Base-by-base conservation (phyloP, 2,113 vertebrate species). In the Semnornis frantzii region DNA sequence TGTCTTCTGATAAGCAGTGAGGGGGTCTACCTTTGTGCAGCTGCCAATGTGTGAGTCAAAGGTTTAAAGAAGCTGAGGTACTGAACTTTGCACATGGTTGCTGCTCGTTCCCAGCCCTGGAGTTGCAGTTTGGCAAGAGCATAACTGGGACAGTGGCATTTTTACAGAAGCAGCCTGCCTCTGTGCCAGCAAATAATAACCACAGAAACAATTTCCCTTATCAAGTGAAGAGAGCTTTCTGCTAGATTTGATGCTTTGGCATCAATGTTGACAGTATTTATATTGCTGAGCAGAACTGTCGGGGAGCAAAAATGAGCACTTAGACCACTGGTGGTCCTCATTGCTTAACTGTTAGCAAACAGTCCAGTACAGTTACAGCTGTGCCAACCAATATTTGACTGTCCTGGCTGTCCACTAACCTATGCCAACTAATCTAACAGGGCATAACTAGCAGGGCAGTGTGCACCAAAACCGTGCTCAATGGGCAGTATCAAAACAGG, bases 1-100 rank as follows among this genome's bases (percentile, higher is more conserved):
- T 94, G 82, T 55, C 42, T 73, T 92, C 78, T 95, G 93, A 85
- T 92, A 89, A 14, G 55, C 31, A 75, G 65, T n/a, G 81, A 84
- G 91, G 79, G 79, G 64, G 34, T 81, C 70, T 75, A 87, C 52
- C 68, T 90, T 85, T 85, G 81, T 89, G 71, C 75, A 70, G 28
- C 34, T 91, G 82, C 87, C 92, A 80, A 2, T 34, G 12, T 82
- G 55, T 4, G 1, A 93, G 50, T 76, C 90, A 95, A 89, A 92
- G 71, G 68, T 89, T 95, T 88, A 76, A 82, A 91, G 73, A 78
- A 79, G 46, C 37, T 39, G 87, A 82, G 83, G 66, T 44, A 44
- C 30, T 90, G 87, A 86, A 75, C 91, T 90, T 91, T 91, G 82
- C 33, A 62, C 87, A 19, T 15, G 31, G 42, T 63, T 82, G 46